Evolutionary conservation across 2,113 vertebrate genomes (phyloP).

Genomic region (Prionailurus bengalensis): DNA sequence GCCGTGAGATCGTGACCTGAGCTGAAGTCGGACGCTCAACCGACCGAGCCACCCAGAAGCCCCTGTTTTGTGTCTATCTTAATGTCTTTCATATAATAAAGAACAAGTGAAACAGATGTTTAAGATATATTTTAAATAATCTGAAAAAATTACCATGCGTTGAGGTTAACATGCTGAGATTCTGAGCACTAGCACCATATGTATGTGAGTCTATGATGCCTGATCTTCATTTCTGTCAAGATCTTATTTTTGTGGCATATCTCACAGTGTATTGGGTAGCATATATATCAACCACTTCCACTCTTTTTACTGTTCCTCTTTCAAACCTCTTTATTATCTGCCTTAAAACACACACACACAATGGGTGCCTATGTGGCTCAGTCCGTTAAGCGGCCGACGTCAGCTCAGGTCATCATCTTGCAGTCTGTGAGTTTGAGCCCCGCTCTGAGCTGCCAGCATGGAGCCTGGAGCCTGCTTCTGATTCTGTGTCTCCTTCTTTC

Average conservation of each 20-base stretch:
- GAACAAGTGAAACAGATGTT: not conserved
- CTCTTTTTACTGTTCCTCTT: not conserved
- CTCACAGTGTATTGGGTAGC: not conserved
- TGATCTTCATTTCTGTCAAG: not conserved
- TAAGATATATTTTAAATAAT: not conserved
- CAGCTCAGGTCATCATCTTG: too few relatives aligned
- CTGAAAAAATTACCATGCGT: not conserved
- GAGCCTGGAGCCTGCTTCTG: too few relatives aligned
- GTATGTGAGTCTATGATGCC: too few relatives aligned
- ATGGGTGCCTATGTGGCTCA: not conserved
- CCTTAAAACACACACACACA: not conserved
- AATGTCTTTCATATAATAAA: conserved; percentile 23
- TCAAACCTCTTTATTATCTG: not conserved
- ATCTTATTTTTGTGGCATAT: not conserved
- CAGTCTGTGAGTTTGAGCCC: too few relatives aligned
- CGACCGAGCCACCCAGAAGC: too few relatives aligned
- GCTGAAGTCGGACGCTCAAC: too few relatives aligned
- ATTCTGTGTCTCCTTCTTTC: too few relatives aligned
- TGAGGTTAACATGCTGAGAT: not conserved
- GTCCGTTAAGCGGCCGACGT: too few relatives aligned
- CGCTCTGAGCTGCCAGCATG: too few relatives aligned
- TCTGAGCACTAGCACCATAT: not conserved
- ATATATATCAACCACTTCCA: not conserved
- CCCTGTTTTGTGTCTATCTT: not conserved
- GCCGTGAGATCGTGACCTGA: too few relatives aligned